A percentile compares a stretch with the other conserved stretches of the same genome.
Evolutionary conservation across 2,797 vertebrate genomes (phyloP).

Genomic region (Anguilla pacifica): DNA sequence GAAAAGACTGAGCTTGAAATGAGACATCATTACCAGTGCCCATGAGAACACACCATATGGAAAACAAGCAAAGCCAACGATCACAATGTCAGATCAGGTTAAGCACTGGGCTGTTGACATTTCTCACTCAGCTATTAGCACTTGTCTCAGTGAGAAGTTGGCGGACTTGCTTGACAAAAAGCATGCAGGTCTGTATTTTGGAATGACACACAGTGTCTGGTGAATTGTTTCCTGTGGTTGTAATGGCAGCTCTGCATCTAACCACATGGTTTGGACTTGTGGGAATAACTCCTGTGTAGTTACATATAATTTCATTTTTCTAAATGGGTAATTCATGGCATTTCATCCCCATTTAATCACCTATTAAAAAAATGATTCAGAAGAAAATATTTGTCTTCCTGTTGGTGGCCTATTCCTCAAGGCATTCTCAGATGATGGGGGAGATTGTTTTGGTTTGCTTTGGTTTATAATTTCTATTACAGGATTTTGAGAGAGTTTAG

Average conservation of each 20-base stretch:
- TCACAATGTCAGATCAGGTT: background rate
- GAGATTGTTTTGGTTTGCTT: constrained; percentile 46
- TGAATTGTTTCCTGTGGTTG: constrained; percentile 49
- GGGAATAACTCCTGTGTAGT: constrained; percentile 14
- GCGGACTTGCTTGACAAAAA: constrained; percentile 27
- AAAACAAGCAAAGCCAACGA: constrained; percentile 31
- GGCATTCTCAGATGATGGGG: constrained; percentile 50
- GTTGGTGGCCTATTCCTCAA: constrained; percentile 42
- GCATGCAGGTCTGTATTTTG: background rate
- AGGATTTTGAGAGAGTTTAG: background rate
- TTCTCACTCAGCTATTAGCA: constrained; percentile 28
- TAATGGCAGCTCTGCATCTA: constrained; percentile 46
- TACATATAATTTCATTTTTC: constrained; percentile 46
- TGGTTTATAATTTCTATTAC: constrained; percentile 44
- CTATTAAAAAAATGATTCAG: constrained; percentile 54
- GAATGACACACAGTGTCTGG: constrained; percentile 48
- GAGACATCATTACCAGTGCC: constrained; percentile 27
- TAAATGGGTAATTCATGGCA: constrained; percentile 41
- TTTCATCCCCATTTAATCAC: constrained; percentile 48
- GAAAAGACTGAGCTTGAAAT: background rate
- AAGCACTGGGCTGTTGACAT: constrained; percentile 22
- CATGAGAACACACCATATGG: constrained; percentile 21
- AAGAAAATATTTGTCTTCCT: constrained; percentile 44
- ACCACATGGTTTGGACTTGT: constrained; percentile 30
- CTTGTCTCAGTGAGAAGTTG: constrained; percentile 47